A percentile compares a stretch with the other conserved stretches of the same genome.
Conservation (phyloP, 2,113 vertebrate genomes). For the Myrmecobius fasciatus region DNA sequence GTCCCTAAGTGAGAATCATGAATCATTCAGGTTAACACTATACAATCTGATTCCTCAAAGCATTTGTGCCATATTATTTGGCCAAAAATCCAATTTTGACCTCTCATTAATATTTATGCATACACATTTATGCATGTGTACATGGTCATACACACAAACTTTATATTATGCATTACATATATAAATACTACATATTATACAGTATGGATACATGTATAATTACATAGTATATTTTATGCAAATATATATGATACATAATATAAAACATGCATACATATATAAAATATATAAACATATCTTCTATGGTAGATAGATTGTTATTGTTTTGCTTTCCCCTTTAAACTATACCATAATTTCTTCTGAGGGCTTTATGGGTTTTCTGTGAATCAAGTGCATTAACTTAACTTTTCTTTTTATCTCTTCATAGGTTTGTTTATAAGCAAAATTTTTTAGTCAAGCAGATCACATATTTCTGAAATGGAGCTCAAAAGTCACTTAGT, state of each 20-base stretch:
- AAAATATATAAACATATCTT: background rate
- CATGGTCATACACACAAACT: background rate
- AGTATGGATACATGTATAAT: background rate
- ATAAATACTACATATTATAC: background rate
- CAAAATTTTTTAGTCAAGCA: conserved; percentile 17
- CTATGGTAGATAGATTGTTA: background rate
- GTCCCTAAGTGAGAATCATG: background rate
- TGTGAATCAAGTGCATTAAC: background rate
- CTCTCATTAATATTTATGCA: background rate
- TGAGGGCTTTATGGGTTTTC: background rate
- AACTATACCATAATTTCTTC: background rate
- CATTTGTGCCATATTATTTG: background rate
- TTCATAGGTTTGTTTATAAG: background rate
- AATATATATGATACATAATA: too few species aligned
- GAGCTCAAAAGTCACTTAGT: background rate
- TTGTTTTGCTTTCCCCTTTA: background rate
- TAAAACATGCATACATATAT: background rate
- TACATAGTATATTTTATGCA: too few species aligned
- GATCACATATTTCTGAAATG: background rate
- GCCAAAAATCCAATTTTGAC: background rate
- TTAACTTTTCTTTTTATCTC: background rate
- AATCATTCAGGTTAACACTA: background rate
- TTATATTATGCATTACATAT: background rate
- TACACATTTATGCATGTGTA: background rate
- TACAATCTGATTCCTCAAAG: background rate